These are phyloP conservation scores for Lamprotornis superbus DNA, from an alignment of 2,113 vertebrate species.

Conservation along the genomic window DNA sequence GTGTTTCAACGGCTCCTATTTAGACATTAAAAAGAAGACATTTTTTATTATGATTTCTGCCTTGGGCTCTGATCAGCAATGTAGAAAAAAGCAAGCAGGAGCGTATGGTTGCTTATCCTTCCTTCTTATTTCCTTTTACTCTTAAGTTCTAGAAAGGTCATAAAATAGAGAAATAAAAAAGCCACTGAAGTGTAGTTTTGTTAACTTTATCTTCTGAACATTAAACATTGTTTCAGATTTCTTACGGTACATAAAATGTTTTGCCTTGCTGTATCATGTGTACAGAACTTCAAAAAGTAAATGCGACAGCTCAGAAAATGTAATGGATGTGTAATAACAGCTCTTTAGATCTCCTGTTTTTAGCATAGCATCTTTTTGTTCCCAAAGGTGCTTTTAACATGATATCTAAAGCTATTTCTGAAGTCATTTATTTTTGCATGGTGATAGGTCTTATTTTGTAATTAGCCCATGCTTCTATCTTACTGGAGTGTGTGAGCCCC, in stretches of 20 bases:
- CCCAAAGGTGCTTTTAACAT: slow-evolving; percentile 89
- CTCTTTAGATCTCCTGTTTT: slow-evolving; percentile 79
- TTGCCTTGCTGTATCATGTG: slow-evolving; percentile 74
- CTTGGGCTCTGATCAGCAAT: slow-evolving; percentile 58
- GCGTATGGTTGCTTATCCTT: slow-evolving; percentile 37
- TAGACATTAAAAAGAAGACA: slow-evolving; percentile 61
- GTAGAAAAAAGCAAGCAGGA: slow-evolving; percentile 44
- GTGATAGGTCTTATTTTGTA: slow-evolving; percentile 79
- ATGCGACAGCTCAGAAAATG: slow-evolving; percentile 78
- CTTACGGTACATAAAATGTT: slow-evolving; percentile 81
- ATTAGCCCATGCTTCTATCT: slow-evolving; percentile 71
- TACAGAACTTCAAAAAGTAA: slow-evolving; percentile 82
- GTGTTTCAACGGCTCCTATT: slow-evolving; percentile 70
- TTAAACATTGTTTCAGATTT: slow-evolving; percentile 89
- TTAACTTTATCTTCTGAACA: slow-evolving; percentile 77
- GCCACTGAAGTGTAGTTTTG: slow-evolving; percentile 66
- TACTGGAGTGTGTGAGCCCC: slow-evolving; percentile 23
- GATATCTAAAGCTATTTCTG: slow-evolving; percentile 84
- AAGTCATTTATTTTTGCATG: slow-evolving; percentile 79
- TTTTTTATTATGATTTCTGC: slow-evolving; percentile 70
- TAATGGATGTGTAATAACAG: slow-evolving; percentile 86
- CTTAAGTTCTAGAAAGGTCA: slow-evolving; percentile 48
- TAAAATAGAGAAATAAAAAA: slow-evolving; percentile 78
- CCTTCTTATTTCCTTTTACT: slow-evolving; percentile 68
- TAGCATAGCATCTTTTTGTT: slow-evolving; percentile 75